Evolutionary conservation across 2,113 vertebrate species (phyloP).

Genomic region (Castor canadensis): DNA sequence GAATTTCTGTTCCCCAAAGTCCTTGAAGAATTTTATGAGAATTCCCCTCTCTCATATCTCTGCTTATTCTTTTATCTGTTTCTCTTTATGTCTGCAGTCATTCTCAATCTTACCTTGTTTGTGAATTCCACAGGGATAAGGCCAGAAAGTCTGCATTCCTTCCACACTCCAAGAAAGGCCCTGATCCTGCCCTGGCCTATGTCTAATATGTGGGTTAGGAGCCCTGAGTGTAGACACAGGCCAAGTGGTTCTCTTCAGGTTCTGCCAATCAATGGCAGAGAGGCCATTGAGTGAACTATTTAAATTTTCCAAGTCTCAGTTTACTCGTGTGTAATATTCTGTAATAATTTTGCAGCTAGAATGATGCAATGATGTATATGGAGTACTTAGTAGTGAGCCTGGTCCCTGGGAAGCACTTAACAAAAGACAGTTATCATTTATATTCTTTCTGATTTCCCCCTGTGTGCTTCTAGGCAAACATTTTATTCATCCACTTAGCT

Average conservation of each 20-base stretch:
- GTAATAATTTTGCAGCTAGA: background rate
- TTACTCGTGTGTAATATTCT: background rate
- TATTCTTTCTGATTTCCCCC: background rate
- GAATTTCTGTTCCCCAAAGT: background rate
- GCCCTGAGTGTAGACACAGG: background rate
- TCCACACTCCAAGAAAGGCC: rapidly evolving
- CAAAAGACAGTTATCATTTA: background rate
- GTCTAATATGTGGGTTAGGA: rapidly evolving
- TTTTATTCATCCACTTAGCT: background rate
- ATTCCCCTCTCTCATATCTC: background rate
- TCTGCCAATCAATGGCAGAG: background rate
- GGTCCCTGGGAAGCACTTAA: background rate
- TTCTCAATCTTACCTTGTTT: background rate
- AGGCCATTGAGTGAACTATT: background rate
- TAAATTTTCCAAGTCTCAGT: background rate
- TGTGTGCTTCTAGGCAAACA: background rate
- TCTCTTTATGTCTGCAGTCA: background rate
- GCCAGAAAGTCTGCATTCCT: background rate
- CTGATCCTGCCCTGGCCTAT: background rate
- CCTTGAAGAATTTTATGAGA: background rate
- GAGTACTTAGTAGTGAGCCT: background rate
- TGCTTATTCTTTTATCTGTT: background rate
- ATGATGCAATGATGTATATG: background rate
- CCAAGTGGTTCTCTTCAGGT: background rate
- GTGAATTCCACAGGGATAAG: background rate